Percentiles rank a stretch among this genome's conserved stretches.
Conservation (phyloP, 2,113 vertebrate genomes). For the Odontesthes bonariensis region DNA sequence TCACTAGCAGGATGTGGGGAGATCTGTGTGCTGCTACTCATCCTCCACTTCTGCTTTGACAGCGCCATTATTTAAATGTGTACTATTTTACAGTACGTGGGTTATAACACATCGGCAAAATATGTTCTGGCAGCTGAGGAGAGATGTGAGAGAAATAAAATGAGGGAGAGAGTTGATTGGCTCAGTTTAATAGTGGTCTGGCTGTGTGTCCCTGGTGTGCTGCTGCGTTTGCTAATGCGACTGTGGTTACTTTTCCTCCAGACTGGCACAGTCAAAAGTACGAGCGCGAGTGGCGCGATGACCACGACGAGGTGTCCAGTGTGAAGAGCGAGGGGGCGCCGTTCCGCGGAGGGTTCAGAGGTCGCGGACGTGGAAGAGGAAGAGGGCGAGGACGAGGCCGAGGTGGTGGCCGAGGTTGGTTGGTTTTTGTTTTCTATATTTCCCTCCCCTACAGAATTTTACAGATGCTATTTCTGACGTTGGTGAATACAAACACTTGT, state of each 20-base stretch:
- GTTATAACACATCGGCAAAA: not conserved
- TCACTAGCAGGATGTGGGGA: constrained; percentile 49
- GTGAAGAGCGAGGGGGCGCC: constrained; percentile 97
- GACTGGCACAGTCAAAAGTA: constrained; percentile 95
- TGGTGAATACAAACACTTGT: no score
- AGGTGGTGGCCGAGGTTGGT: constrained; percentile 85
- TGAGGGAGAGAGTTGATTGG: not conserved
- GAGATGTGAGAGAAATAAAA: not conserved
- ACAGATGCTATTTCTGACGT: no score
- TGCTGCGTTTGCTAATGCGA: not conserved
- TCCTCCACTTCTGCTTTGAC: constrained; percentile 46
- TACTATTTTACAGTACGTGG: not conserved
- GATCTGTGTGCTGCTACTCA: not conserved
- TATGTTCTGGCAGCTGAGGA: not conserved
- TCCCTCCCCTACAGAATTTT: no score
- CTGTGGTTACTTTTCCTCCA: constrained; percentile 47
- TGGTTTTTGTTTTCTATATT: not conserved
- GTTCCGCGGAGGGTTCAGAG: constrained; percentile 91
- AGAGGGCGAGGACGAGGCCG: constrained; percentile 91
- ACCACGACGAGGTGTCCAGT: constrained; percentile 95
- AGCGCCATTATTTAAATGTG: not conserved
- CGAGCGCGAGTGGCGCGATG: constrained; percentile 92
- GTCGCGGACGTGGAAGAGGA: constrained; percentile 91
- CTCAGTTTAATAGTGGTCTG: rapidly evolving
- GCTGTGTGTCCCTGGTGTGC: not conserved